A percentile compares a stretch with the other conserved stretches of the same genome.
phyloP scores from a whole-genome alignment of 2,888 invertebrate genomes.

The Dicyrtoma fusca region DNA sequence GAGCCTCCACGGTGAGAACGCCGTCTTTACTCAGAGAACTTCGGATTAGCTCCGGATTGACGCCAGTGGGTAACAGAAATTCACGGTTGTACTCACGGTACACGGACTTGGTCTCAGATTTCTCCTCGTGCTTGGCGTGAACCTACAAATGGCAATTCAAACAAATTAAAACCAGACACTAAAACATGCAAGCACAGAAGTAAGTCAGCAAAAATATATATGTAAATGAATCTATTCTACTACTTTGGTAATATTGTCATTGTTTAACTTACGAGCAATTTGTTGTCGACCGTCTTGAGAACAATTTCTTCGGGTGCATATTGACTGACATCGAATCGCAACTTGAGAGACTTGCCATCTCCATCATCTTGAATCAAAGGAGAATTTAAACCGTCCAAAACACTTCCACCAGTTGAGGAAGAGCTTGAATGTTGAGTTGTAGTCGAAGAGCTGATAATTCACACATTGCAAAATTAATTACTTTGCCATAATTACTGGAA shows the following conservation, averaged over 20 bases:
- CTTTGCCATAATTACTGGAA: too few relatives aligned
- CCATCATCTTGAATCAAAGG: slow-evolving; percentile 93
- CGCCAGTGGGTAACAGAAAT: slow-evolving; percentile 94
- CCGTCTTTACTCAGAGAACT: slow-evolving; percentile 96
- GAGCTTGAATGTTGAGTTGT: slow-evolving; percentile 66
- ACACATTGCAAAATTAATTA: too few relatives aligned
- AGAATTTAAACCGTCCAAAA: slow-evolving; percentile 84
- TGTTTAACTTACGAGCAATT: slow-evolving; percentile 76
- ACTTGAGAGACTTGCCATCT: slow-evolving; percentile 88
- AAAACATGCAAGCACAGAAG: not conserved
- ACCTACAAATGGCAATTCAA: slow-evolving; percentile 66
- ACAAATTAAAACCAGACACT: not conserved
- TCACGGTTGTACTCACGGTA: slow-evolving; percentile 93
- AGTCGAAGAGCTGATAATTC: slow-evolving; percentile 60
- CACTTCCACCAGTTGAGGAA: slow-evolving; percentile 68
- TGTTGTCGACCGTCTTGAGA: slow-evolving; percentile 97
- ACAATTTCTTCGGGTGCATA: slow-evolving; percentile 95
- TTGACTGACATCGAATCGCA: slow-evolving; percentile 96
- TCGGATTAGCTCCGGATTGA: slow-evolving; percentile 88
- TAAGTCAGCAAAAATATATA: not conserved
- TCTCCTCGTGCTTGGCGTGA: slow-evolving; percentile 98
- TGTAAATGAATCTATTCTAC: not conserved
- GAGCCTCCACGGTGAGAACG: slow-evolving; percentile 94
- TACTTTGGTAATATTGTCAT: not conserved
- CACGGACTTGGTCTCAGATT: slow-evolving; percentile 92